A percentile compares a stretch with the other conserved stretches of the same genome.
phyloP scores from a whole-genome alignment of 2,113 vertebrate species.

The Cranoglanis bouderius region DNA sequence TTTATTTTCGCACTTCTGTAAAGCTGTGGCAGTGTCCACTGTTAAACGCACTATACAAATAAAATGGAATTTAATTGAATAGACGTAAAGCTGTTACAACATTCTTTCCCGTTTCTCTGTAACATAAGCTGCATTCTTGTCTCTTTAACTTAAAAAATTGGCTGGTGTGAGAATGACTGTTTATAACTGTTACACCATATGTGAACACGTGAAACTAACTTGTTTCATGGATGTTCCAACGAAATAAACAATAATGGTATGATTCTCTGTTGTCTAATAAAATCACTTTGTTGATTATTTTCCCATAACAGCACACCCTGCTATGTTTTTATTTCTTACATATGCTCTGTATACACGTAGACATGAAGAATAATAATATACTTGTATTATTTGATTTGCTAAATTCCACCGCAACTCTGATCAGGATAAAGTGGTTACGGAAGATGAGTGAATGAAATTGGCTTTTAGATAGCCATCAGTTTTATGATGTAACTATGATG shows the following conservation, averaged over 20 bases:
- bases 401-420: not conserved
- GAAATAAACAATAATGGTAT: not conserved
- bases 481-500: not conserved
- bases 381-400: not conserved
- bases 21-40: not conserved
- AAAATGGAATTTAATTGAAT: not conserved
- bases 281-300: not conserved
- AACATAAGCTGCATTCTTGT: not conserved
- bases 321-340: not conserved
- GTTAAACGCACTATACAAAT: not conserved
- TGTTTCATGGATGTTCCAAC: not conserved
- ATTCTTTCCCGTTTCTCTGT: not conserved
- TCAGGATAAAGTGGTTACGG: not conserved
- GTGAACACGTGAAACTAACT: not conserved
- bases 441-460: too few species aligned
- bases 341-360: not conserved
- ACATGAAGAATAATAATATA: not conserved
- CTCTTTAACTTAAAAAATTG: too few species aligned
- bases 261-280: too few species aligned
- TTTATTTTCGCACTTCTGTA: not conserved
- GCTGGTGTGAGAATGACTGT: too few species aligned
- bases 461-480: too few species aligned
- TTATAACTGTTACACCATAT: not conserved
- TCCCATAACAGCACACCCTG: not conserved
- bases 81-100: not conserved